A percentile compares a stretch with the other conserved stretches of the same genome.
Evolutionary conservation across 2,797 vertebrate species (phyloP).

Genomic region (Anisognathus igniventris): DNA sequence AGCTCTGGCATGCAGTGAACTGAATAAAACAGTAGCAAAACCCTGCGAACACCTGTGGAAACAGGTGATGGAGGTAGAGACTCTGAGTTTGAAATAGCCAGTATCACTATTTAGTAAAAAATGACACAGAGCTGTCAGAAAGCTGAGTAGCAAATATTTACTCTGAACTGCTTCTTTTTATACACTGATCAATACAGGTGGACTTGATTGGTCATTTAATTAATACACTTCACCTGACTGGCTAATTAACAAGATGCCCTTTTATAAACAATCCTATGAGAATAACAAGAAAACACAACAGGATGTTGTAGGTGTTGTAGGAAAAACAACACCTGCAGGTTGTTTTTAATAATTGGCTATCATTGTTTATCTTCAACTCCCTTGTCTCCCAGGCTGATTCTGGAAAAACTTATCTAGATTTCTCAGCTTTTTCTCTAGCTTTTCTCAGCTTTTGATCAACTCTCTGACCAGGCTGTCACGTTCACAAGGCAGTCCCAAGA

Average conservation of each 20-base stretch:
- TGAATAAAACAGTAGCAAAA: neutral
- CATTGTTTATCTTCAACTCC: neutral
- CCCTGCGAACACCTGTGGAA: neutral
- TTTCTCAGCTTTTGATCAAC: too few species aligned
- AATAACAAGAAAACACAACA: neutral
- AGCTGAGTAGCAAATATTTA: neutral
- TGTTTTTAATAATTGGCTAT: neutral
- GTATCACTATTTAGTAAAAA: neutral
- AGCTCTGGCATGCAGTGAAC: neutral
- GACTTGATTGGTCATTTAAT: neutral
- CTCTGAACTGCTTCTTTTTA: neutral
- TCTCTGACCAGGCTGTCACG: neutral
- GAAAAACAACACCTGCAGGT: neutral
- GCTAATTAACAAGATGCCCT: neutral
- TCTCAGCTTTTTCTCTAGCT: neutral
- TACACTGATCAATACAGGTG: neutral
- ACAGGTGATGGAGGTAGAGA: neutral
- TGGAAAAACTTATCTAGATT: neutral
- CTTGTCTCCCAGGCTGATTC: neutral
- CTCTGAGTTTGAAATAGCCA: neutral
- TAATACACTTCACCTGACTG: neutral
- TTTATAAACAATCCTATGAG: neutral
- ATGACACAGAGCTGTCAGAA: neutral
- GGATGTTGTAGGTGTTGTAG: neutral
- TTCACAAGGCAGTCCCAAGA: neutral